phyloP scores from a whole-genome alignment of 2,888 invertebrate genomes.

The Lymantria monacha region DNA sequence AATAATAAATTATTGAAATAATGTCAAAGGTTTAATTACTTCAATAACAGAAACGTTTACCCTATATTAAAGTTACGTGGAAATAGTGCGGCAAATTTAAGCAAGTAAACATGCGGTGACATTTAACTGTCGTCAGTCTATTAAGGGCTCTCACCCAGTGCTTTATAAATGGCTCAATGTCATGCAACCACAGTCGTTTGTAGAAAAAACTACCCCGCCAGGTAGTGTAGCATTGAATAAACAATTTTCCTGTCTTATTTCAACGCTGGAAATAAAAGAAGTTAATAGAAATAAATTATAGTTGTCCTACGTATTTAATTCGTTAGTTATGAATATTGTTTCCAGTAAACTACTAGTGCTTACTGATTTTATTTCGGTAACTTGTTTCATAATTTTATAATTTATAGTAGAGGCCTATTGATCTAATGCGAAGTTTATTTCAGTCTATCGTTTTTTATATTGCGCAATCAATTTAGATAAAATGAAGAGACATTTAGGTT shows the following conservation, averaged over 20 bases:
- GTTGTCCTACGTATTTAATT: no score
- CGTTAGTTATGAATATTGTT: no score
- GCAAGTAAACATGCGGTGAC: constrained; percentile 74
- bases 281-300: constrained; percentile 21
- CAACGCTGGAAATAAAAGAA: constrained; percentile 27
- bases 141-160: constrained; percentile 73
- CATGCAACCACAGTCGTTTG: constrained; percentile 68
- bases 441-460: no score
- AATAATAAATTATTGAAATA: not conserved
- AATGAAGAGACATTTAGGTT: no score
- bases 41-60: constrained; percentile 29
- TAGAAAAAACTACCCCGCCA: constrained; percentile 55
- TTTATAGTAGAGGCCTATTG: no score
- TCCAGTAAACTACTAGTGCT: no score
- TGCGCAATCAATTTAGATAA: no score
- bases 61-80: constrained; percentile 53
- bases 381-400: no score
- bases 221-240: constrained; percentile 57
- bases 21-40: constrained; percentile 7
- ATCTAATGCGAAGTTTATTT: no score
- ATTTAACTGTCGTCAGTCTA: constrained; percentile 79
- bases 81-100: constrained; percentile 56
- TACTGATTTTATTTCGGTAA: no score
- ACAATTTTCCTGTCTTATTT: constrained; percentile 49
- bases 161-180: constrained; percentile 68